These are phyloP conservation scores for Rhinichthys osculus DNA, from an alignment of 2,797 vertebrate species.

Conservation along the genomic window DNA sequence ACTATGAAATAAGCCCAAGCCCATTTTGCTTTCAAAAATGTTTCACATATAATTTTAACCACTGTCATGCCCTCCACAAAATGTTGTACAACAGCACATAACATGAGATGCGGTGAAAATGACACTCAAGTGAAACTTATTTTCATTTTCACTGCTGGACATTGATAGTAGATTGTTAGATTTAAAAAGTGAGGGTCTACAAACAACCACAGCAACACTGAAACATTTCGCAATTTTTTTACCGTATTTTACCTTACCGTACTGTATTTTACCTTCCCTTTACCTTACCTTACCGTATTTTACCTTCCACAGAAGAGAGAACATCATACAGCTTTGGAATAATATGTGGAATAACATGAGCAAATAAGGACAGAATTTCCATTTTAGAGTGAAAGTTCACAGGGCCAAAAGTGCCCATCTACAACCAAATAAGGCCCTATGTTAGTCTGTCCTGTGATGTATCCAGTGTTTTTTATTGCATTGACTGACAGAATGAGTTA, in stretches of 20 bases:
- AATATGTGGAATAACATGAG: not conserved
- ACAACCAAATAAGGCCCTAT: not conserved
- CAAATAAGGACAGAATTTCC: not conserved
- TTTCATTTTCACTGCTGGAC: no score
- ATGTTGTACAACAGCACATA: not conserved
- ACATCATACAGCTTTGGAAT: not conserved
- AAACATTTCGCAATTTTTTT: no score
- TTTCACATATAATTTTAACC: no score
- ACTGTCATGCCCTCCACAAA: not conserved
- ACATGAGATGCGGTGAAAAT: no score
- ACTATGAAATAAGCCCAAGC: no score
- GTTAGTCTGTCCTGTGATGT: not conserved
- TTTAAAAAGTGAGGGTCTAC: not conserved
- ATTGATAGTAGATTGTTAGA: not conserved
- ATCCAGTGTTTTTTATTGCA: slow-evolving; percentile 6
- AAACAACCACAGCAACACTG: not conserved
- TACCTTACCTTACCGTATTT: no score
- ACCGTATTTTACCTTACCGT: no score
- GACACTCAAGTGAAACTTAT: no score
- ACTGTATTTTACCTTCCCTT: no score
- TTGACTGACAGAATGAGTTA: slow-evolving; percentile 21
- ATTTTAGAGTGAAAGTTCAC: not conserved
- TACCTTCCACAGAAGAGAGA: not conserved
- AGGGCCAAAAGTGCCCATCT: not conserved
- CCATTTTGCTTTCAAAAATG: no score